Evolutionary conservation across 1,140 invertebrate species (phyloP).

Genomic region (Phthorimaea operculella): DNA sequence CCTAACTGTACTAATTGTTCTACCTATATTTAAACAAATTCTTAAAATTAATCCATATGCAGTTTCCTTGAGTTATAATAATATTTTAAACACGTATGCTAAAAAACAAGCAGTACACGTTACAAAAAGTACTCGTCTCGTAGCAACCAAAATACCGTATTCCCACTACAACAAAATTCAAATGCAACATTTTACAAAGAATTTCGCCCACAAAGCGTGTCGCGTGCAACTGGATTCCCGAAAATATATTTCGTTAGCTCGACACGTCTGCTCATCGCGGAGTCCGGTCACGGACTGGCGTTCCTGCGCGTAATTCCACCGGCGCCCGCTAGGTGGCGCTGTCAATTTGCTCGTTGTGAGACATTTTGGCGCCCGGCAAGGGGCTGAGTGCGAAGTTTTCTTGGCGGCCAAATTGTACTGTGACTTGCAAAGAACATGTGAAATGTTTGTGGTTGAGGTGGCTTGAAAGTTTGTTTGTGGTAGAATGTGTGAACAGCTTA

Average conservation of each 20-base stretch:
- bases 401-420: background rate
- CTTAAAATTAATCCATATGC: too few species aligned
- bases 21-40: too few species aligned
- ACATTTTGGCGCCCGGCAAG: conserved; percentile 50
- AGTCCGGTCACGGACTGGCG: conserved; percentile 52
- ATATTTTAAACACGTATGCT: too few species aligned
- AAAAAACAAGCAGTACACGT: too few species aligned
- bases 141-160: too few species aligned
- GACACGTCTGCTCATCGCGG: conserved; percentile 38
- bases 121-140: too few species aligned
- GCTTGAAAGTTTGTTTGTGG: too few species aligned
- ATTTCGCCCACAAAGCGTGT: background rate
- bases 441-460: too few species aligned
- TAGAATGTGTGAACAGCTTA: too few species aligned
- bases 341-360: conserved; percentile 45
- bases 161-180: background rate
- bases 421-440: background rate
- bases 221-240: conserved; percentile 15
- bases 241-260: conserved; percentile 33
- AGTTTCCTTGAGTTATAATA: too few species aligned
- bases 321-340: conserved; percentile 42
- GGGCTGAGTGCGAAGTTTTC: conserved; percentile 17
- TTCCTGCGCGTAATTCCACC: conserved; percentile 28
- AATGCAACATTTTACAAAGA: background rate
- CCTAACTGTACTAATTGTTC: too few species aligned